Conservation (phyloP, 2,113 vertebrate genomes). For the Haemorhous mexicanus region DNA sequence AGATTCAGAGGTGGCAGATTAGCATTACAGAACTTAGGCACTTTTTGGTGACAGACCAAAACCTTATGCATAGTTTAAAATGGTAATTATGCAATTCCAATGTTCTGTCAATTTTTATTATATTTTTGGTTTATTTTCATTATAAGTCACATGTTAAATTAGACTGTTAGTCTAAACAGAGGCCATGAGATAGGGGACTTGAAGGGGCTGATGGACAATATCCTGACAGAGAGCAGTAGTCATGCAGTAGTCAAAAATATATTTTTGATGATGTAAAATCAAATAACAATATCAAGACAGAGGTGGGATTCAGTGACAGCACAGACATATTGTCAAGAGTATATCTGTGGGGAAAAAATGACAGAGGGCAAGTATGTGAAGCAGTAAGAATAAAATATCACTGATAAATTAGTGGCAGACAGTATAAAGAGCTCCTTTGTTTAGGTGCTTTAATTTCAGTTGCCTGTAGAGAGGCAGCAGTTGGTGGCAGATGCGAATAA, state of each 20-base stretch:
- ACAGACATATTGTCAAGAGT: not conserved
- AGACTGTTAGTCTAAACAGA: not conserved
- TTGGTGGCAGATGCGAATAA: not conserved
- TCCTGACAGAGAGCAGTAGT: not conserved
- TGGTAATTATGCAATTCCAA: not conserved
- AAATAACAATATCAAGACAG: not conserved
- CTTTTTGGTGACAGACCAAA: not conserved
- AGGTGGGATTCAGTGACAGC: not conserved
- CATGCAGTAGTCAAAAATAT: not conserved
- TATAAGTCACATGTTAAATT: not conserved
- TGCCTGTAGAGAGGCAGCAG: not conserved
- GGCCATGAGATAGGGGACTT: not conserved
- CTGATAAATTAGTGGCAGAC: not conserved
- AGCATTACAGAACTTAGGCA: not conserved
- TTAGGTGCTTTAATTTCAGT: not conserved
- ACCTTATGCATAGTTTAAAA: not conserved
- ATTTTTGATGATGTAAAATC: not conserved
- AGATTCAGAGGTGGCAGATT: not conserved
- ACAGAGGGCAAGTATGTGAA: fast-evolving
- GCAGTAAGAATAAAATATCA: not conserved
- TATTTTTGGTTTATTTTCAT: not conserved
- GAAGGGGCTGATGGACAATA: not conserved
- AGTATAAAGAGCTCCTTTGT: not conserved
- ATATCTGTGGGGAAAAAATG: not conserved
- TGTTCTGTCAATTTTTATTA: not conserved